phyloP scores from a whole-genome alignment of 2,113 vertebrate genomes.

The Rhodinocichla rosea region DNA sequence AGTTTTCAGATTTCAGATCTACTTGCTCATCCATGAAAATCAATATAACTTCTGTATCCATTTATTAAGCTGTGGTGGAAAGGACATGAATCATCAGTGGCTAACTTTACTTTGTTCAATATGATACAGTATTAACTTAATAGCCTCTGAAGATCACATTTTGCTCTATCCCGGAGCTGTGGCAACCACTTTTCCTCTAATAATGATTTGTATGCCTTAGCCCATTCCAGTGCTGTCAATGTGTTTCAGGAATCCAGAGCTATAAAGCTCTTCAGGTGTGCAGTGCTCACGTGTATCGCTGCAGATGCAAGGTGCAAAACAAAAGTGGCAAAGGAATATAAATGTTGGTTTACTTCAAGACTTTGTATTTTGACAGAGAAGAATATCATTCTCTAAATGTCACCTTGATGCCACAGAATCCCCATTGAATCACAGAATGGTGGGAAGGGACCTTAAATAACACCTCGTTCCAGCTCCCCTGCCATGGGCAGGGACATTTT shows the following conservation, averaged over 20 bases:
- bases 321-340: background rate
- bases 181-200: background rate
- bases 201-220: background rate
- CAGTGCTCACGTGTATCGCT: background rate
- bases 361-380: background rate
- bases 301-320: background rate
- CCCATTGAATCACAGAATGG: background rate
- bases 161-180: background rate
- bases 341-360: background rate
- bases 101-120: background rate
- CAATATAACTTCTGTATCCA: constrained; percentile 3
- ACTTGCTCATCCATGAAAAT: constrained; percentile 14
- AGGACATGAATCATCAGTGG: background rate
- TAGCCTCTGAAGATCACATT: background rate
- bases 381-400: background rate
- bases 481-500: background rate
- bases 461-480: rapidly evolving
- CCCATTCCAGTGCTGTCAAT: background rate
- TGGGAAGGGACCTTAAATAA: background rate
- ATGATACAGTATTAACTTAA: constrained; percentile 6
- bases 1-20: constrained; percentile 13
- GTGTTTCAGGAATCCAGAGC: background rate
- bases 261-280: background rate
- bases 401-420: background rate
- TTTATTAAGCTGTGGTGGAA: constrained; percentile 17